Evolutionary conservation across 64 coral and sea anemone species (phyloP).

Genomic region (Porites australiensis): DNA sequence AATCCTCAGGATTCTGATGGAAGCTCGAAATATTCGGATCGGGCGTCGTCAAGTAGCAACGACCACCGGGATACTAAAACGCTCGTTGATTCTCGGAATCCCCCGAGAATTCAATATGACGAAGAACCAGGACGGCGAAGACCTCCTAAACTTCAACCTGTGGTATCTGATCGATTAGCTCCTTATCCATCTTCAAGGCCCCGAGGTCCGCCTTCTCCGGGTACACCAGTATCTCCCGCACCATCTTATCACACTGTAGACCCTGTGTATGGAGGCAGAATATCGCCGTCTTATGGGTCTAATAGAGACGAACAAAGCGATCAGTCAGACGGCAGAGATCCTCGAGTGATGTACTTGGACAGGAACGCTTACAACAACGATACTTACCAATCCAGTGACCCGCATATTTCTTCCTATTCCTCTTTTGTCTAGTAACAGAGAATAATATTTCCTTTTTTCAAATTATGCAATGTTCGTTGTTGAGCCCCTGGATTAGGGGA

Average conservation of each 20-base stretch:
- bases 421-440: slow-evolving; percentile 8
- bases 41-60: slow-evolving; percentile 85
- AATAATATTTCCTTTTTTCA: background rate
- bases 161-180: slow-evolving; percentile 15
- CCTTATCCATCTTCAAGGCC: slow-evolving; percentile 11
- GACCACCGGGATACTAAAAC: slow-evolving; percentile 64
- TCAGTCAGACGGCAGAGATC: slow-evolving; percentile 16
- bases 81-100: background rate
- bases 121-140: slow-evolving; percentile 55
- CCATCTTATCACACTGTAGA: slow-evolving; percentile 78
- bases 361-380: slow-evolving; percentile 13
- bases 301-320: background rate
- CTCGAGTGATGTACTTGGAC: slow-evolving; percentile 3
- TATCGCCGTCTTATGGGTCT: slow-evolving; percentile 7
- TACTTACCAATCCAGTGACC: slow-evolving; percentile 8
- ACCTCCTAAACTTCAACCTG: slow-evolving; percentile 34
- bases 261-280: background rate
- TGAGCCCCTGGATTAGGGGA: too few relatives aligned
- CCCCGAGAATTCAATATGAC: slow-evolving; percentile 25
- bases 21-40: slow-evolving; percentile 70
- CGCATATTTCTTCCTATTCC: slow-evolving; percentile 33
- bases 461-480: background rate
- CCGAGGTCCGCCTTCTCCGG: slow-evolving; percentile 5
- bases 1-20: slow-evolving; percentile 70
- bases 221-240: slow-evolving; percentile 71